These are phyloP conservation scores for Macroteleia sp. DNA, from an alignment of 2,888 invertebrate species.

Conservation along the genomic window DNA sequence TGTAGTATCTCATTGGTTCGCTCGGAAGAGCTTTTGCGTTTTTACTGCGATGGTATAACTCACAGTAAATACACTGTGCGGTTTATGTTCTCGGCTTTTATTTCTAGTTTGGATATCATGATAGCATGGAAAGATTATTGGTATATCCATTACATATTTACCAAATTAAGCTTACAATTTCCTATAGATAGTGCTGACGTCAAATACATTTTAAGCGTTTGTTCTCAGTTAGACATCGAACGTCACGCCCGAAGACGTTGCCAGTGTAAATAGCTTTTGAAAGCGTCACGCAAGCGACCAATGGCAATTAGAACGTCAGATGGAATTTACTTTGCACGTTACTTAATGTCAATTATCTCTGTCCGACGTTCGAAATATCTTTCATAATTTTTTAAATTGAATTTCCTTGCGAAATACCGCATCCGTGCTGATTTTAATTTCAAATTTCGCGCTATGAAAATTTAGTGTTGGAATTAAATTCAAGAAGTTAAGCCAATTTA, in stretches of 20 bases:
- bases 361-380: not conserved
- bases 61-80: constrained; percentile 43
- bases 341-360: not conserved
- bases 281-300: not conserved
- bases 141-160: too few species aligned
- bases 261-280: constrained; percentile 22
- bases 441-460: not conserved
- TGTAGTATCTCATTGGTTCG: constrained; percentile 51
- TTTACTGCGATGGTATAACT: constrained; percentile 15
- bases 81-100: too few species aligned
- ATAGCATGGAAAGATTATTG: constrained; percentile 46
- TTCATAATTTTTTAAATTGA: not conserved
- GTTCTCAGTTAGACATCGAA: too few species aligned
- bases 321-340: constrained; percentile 9
- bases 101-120: too few species aligned
- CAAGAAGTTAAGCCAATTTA: too few species aligned
- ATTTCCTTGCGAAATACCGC: not conserved
- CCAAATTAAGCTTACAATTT: too few species aligned
- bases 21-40: constrained; percentile 32
- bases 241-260: not conserved
- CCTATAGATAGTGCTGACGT: constrained; percentile 2
- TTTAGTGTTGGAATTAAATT: not conserved
- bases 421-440: not conserved
- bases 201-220: not conserved
- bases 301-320: constrained; percentile 24